phyloP scores from a whole-genome alignment of 2,113 vertebrate species.

The Hyperoodon ampullatus region DNA sequence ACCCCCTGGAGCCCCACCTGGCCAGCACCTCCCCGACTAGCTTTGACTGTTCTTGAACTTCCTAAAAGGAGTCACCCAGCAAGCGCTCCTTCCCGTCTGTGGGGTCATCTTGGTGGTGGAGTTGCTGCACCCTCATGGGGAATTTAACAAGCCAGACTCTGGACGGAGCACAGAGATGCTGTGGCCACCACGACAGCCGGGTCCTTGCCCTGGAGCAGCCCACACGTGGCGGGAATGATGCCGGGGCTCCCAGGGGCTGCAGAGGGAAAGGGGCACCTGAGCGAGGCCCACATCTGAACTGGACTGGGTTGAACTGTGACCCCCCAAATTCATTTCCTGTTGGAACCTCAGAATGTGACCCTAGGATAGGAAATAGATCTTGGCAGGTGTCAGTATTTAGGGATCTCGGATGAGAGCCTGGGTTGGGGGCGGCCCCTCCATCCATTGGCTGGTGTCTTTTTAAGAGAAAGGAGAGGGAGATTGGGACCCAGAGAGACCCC shows the following conservation, averaged over 20 bases:
- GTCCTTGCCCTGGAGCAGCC: not conserved
- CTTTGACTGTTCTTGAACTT: not conserved
- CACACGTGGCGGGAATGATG: no score
- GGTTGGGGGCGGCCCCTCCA: not conserved
- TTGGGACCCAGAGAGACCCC: not conserved
- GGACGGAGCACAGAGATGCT: accelerated
- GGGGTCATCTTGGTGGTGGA: accelerated
- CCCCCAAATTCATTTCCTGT: not conserved
- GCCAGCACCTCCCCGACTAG: not conserved
- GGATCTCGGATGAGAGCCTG: not conserved
- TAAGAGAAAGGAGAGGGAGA: not conserved
- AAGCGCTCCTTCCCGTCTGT: not conserved
- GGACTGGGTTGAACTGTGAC: not conserved
- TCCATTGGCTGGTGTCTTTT: not conserved
- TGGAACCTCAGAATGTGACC: not conserved
- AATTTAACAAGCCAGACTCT: not conserved
- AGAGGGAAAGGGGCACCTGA: not conserved
- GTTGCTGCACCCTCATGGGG: accelerated
- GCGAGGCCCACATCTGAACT: not conserved
- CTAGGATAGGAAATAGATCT: not conserved
- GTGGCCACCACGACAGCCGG: accelerated
- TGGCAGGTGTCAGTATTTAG: not conserved
- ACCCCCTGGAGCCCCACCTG: no score
- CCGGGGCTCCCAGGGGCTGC: not conserved
- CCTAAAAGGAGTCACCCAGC: no score